Base-by-base conservation (phyloP, 2,888 invertebrate species). In the Lacanobia oleracea region DNA sequence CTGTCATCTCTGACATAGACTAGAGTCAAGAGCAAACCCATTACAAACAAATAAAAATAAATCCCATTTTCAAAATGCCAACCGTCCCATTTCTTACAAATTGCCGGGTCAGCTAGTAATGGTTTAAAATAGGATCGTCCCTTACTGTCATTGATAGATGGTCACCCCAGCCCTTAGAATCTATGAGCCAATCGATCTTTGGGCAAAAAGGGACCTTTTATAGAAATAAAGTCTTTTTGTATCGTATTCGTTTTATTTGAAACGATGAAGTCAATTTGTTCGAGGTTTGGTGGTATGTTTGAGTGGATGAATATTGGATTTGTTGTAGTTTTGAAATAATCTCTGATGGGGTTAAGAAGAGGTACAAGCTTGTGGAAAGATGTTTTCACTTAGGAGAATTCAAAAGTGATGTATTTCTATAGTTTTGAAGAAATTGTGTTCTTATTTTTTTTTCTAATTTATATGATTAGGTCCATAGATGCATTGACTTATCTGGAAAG, bases 171-270 rank as follows among this genome's bases (percentile, higher is more conserved):
- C 61, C 27, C 60, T 72, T 54, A 51, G 70, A 80, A 85, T 78
- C 81, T 76, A 67, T 75, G 63, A 62, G 16, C 16, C 83, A 10
- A 83, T 84, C 70, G 59, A 81, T 81, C 76, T 70, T 51, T 16
- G 45, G 6, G 4, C 68, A 66, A 70, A 75, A 60, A 51, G 50
- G 51, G 48, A 45, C 51, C 68, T 76, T 81, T 78, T 63, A 59
- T 67, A 62, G 62, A 40, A 43, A 66, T 65, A 54, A 81, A 67
- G 53, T 21, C 50, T 51, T 81, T 50, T 43, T 59, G 33, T 43
- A 50, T 67, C 59, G 33, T 33, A 3, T 56, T 59, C 12, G 10
- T 80, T 48, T 60, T 61, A 65, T 64, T 61, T 48, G 37, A 62
- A 54, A n/a, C 50, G 6, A 56, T 56, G 33, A 51, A 59, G 50